Base-by-base conservation (phyloP, 2,888 invertebrate genomes). In the Hypsopygia costalis region DNA sequence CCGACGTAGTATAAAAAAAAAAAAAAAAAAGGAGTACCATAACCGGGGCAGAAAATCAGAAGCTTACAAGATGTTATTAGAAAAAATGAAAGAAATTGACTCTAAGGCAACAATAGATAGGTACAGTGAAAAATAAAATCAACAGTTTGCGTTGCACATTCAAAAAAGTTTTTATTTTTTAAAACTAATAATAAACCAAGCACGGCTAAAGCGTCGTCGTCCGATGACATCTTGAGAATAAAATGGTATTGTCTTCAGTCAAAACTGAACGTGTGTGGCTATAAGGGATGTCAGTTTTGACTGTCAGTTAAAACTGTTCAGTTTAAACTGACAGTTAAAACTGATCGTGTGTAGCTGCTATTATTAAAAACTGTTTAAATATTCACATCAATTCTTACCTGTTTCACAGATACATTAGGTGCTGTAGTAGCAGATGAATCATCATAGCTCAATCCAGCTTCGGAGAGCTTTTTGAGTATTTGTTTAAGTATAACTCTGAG, bases 381-480 rank as follows among this genome's bases (percentile, higher is more conserved):
- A n/a, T n/a, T n/a, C n/a, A n/a, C n/a, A n/a, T n/a, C 16, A 3
- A 3, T 16, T 16, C 16, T 40, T 58, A 87, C 89, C 81, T 89
- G 88, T 49, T 86, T 87, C 34, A 88, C 78, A 28, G 89, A 86
- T 20, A 89, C 77, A 68, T 81, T 83, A 2, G 85, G 77, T 31
- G 82, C 80, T 49, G 78, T 73, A 37, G 83, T 81, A 7, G 74
- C 76, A n/a, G 77, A 62, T n/a, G 75, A 58, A 39, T 86, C 82
- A 47, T 87, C 86, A 48, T 75, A 79, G 59, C 72, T 81, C 53
- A 76, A 67, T 54, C 80, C 81, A 6, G 82, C 82, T 64, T 89
- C 86, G 4, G 83, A 80, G 44, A 89, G 79, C 69, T 89, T 89
- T 58, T 83, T 87, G 34, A 89, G 67, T 45, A 89, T 83, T 63